phyloP scores from a whole-genome alignment of 2,113 vertebrate genomes.

The Corydoras sp. region DNA sequence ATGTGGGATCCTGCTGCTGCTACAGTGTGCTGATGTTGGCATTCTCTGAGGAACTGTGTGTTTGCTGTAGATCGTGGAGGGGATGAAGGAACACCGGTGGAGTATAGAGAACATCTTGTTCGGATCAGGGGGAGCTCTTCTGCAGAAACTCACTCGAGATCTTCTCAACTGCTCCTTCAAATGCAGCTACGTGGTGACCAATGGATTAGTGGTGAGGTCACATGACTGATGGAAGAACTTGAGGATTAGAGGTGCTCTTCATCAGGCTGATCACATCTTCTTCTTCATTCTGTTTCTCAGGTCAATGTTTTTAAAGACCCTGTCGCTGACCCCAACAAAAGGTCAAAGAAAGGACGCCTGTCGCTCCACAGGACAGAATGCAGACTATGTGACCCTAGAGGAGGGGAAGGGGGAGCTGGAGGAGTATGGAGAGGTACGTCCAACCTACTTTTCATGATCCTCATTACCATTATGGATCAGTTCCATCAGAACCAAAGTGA shows the following conservation, averaged over 20 bases:
- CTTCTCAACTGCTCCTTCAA: constrained; percentile 98
- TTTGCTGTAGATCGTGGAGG: constrained; percentile 82
- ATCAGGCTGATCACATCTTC: not conserved
- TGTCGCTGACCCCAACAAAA: constrained; percentile 94
- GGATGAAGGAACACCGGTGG: constrained; percentile 93
- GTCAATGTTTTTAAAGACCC: constrained; percentile 98
- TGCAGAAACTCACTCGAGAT: constrained; percentile 95
- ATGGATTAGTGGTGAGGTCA: constrained; percentile 85
- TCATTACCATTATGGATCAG: too few relatives aligned
- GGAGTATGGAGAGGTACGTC: constrained; percentile 82
- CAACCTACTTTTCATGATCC: too few relatives aligned
- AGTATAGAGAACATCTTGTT: constrained; percentile 96
- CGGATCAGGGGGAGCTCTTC: constrained; percentile 89
- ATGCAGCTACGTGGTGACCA: constrained; percentile 97
- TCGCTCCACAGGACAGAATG: constrained; percentile 84
- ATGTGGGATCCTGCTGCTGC: constrained; percentile 61
- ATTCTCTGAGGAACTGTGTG: not conserved
- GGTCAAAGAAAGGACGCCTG: constrained; percentile 94
- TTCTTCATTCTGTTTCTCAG: constrained; percentile 50
- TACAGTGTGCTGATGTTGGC: too few relatives aligned
- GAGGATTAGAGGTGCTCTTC: too few relatives aligned
- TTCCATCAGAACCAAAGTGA: too few relatives aligned
- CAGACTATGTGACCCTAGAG: constrained; percentile 88
- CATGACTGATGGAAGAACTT: too few relatives aligned
- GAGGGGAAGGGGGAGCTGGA: constrained; percentile 96